Evolutionary conservation across 2,888 invertebrate species (phyloP).

Genomic region (Apamea epomidion): DNA sequence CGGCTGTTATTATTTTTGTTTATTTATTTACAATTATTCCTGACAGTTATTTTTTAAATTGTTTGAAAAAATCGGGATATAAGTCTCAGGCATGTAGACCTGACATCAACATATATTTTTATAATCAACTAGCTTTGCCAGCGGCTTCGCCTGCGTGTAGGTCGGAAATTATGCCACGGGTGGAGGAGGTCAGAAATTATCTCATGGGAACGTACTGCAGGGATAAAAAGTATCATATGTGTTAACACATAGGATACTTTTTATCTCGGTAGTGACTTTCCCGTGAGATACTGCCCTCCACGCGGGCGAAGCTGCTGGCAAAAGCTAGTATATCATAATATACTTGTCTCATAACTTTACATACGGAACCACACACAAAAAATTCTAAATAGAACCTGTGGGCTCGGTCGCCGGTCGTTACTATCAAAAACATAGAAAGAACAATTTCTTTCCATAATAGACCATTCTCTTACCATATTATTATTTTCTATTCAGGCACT

Average conservation of each 20-base stretch:
- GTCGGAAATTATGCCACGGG: too few species aligned
- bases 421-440: constrained; percentile 13
- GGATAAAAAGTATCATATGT: too few species aligned
- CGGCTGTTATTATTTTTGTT: neutral
- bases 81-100: neutral
- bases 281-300: too few species aligned
- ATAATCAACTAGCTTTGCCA: too few species aligned
- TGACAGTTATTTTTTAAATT: neutral
- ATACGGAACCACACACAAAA: constrained; percentile 26
- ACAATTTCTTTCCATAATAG: constrained; percentile 28
- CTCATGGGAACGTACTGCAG: too few species aligned
- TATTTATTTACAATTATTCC: neutral
- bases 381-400: neutral
- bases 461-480: constrained; percentile 27
- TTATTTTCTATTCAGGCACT: constrained; percentile 48
- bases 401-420: neutral
- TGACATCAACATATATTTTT: too few species aligned
- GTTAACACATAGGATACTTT: too few species aligned
- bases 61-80: neutral
- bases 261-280: too few species aligned
- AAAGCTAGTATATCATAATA: neutral
- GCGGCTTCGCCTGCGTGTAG: too few species aligned
- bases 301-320: too few species aligned
- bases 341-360: too few species aligned
- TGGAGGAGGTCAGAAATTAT: too few species aligned